Conservation (phyloP, 2,888 invertebrate genomes). For the Caenorhabditis sp. region DNA sequence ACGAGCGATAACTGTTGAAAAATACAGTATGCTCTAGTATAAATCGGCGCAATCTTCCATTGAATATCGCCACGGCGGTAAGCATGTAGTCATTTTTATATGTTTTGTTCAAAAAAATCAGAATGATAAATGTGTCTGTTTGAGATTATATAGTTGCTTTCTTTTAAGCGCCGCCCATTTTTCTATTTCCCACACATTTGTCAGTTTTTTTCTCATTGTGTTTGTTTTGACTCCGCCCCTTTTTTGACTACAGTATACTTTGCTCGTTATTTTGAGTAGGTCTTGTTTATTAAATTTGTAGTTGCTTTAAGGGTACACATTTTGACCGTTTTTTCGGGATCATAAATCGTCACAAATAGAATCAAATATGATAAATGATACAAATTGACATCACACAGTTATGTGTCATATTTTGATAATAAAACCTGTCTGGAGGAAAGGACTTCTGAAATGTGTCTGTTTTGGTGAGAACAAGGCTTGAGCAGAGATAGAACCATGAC, state of each 20-base stretch:
- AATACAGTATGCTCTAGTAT: background rate
- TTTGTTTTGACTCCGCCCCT: background rate
- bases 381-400: too few species aligned
- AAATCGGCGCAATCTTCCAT: constrained; percentile 13
- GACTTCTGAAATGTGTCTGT: too few species aligned
- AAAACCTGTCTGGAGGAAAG: too few species aligned
- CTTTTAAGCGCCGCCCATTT: background rate
- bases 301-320: too few species aligned
- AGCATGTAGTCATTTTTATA: constrained; percentile 5
- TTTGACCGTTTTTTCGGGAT: too few species aligned
- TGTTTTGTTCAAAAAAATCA: background rate
- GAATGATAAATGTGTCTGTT: background rate
- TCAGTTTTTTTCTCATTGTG: background rate
- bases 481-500: too few species aligned
- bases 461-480: too few species aligned
- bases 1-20: background rate
- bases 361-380: too few species aligned
- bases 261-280: background rate
- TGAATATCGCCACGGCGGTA: constrained; percentile 14
- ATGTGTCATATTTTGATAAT: too few species aligned
- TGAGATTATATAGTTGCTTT: constrained; percentile 1
- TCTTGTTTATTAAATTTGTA: too few species aligned
- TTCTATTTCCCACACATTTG: background rate
- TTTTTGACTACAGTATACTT: background rate
- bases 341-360: too few species aligned